phyloP scores from a whole-genome alignment of 2,797 vertebrate genomes.

The Gymnopithys bicolor region DNA sequence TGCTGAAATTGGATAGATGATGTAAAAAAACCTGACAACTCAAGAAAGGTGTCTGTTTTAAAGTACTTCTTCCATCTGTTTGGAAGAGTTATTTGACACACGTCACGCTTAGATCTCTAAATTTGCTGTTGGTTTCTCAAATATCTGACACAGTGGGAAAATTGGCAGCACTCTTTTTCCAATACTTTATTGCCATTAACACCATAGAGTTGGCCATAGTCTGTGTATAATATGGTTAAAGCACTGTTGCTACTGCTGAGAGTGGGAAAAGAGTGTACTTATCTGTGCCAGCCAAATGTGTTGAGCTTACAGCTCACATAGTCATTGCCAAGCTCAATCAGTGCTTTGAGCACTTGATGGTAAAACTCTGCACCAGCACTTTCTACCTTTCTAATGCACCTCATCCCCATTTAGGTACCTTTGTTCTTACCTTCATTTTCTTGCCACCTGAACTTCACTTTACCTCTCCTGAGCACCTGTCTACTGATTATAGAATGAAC shows the following conservation, averaged over 20 bases:
- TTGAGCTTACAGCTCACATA: neutral
- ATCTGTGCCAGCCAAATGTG: neutral
- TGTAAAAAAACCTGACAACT: neutral
- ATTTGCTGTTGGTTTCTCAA: conserved; percentile 4
- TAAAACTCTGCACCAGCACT: neutral
- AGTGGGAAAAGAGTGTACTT: neutral
- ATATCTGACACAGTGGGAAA: neutral
- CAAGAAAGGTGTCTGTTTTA: neutral
- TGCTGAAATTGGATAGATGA: neutral
- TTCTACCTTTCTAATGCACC: neutral
- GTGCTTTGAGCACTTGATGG: neutral
- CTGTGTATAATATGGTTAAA: neutral
- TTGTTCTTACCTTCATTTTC: neutral
- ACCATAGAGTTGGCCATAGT: neutral
- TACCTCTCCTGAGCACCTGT: neutral
- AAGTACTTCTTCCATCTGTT: neutral
- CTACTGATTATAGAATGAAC: neutral
- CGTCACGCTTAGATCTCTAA: neutral
- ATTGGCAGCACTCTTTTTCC: neutral
- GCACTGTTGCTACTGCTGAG: neutral
- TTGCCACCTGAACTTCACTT: neutral
- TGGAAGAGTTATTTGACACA: neutral
- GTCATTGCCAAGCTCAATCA: neutral
- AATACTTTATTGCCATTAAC: neutral
- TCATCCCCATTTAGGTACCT: neutral